phyloP scores from a whole-genome alignment of 2,888 invertebrate species.

The Gortyna flavago region DNA sequence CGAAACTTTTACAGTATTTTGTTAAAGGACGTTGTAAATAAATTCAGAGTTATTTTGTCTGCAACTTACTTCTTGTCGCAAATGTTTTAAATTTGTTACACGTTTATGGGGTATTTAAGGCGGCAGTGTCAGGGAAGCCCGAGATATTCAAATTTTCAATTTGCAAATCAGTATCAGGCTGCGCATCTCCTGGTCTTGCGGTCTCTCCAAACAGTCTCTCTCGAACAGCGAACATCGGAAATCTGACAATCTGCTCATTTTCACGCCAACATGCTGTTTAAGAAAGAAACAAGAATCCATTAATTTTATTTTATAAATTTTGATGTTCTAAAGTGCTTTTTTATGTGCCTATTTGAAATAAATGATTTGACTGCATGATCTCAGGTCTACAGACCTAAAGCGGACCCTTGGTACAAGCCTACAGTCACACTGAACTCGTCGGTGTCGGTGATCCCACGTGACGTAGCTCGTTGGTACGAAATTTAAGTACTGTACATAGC shows the following conservation, averaged over 20 bases:
- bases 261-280: background rate
- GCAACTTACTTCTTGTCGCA: background rate
- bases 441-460: background rate
- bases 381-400: background rate
- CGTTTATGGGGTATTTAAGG: background rate
- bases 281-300: no score
- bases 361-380: no score
- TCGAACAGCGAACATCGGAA: background rate
- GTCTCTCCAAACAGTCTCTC: no score
- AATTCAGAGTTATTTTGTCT: background rate
- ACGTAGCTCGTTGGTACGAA: no score
- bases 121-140: no score
- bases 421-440: background rate
- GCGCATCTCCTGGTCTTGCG: no score
- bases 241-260: background rate
- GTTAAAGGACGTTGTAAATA: constrained; percentile 10
- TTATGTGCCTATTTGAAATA: no score
- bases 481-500: background rate
- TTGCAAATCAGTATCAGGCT: no score
- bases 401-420: background rate
- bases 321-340: background rate
- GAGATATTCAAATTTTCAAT: background rate
- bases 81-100: background rate
- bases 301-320: no score
- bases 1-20: constrained; percentile 32